Conservation (phyloP, 2,888 invertebrate species). For the Nymphalis urticae region DNA sequence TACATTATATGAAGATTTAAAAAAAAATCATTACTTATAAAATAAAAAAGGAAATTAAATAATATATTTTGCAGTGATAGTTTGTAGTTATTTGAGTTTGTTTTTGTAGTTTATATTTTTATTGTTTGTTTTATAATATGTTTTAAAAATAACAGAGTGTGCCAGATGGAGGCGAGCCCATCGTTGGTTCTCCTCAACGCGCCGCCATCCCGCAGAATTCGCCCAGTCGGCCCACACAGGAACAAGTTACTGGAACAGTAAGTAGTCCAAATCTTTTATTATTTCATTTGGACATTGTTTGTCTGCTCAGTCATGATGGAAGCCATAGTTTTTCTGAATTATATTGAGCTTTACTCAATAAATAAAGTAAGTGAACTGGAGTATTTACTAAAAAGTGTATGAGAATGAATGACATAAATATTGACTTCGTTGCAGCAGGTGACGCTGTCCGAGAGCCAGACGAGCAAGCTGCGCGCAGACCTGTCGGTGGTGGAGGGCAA, state of each 20-base stretch:
- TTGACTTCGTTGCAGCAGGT: slow-evolving; percentile 22
- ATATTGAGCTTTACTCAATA: too few relatives aligned
- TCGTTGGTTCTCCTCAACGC: slow-evolving; percentile 64
- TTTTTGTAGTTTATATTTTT: neutral
- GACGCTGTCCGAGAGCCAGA: slow-evolving; percentile 86
- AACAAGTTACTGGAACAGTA: slow-evolving; percentile 53
- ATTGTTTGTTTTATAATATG: slow-evolving; percentile 1
- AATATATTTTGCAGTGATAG: too few relatives aligned
- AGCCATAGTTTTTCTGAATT: too few relatives aligned
- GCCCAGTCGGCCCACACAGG: slow-evolving; percentile 54
- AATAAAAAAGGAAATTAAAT: too few relatives aligned
- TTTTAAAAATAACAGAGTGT: slow-evolving; percentile 57
- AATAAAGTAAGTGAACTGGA: too few relatives aligned
- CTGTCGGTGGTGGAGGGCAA: slow-evolving; percentile 96
- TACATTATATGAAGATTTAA: too few relatives aligned
- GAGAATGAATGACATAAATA: too few relatives aligned
- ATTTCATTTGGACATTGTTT: neutral
- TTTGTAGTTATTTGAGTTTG: neutral
- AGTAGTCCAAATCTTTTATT: slow-evolving; percentile 33
- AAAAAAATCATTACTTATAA: too few relatives aligned
- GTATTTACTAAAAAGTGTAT: too few relatives aligned
- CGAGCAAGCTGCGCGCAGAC: slow-evolving; percentile 94
- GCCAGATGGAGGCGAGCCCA: slow-evolving; percentile 62
- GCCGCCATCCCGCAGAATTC: slow-evolving; percentile 53
- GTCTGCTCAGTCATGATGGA: too few relatives aligned